phyloP scores from a whole-genome alignment of 2,797 vertebrate species.

The Aeoliscus strigatus region DNA sequence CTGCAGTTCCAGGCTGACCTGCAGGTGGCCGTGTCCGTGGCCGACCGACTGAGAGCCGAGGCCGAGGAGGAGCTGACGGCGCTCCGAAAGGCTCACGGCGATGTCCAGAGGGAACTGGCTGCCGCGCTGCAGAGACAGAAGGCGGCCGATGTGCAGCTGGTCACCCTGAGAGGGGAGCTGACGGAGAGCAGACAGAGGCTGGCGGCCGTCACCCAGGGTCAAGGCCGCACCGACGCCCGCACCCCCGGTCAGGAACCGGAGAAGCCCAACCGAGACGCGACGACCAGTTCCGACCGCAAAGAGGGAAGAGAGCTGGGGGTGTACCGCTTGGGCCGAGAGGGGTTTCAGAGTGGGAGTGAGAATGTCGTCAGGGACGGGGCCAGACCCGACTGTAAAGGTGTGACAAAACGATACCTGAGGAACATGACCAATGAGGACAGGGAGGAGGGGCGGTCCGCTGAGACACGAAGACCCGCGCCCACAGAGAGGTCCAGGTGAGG shows the following conservation, averaged over 20 bases:
- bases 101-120: conserved; percentile 62
- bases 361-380: conserved; percentile 32
- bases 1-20: conserved; percentile 80
- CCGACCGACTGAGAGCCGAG: conserved; percentile 74
- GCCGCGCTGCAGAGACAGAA: conserved; percentile 59
- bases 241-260: conserved; percentile 26
- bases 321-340: conserved; percentile 32
- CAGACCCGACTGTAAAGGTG: conserved; percentile 36
- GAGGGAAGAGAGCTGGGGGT: conserved; percentile 38
- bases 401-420: conserved; percentile 61
- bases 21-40: conserved; percentile 79
- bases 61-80: conserved; percentile 70
- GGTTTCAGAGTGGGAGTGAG: conserved; percentile 32
- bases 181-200: conserved; percentile 62
- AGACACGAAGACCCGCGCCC: conserved; percentile 23
- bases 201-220: conserved; percentile 25
- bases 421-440: conserved; percentile 62
- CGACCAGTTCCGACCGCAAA: conserved; percentile 24
- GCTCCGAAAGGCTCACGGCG: conserved; percentile 49
- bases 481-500: conserved; percentile 74
- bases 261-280: conserved; percentile 15
- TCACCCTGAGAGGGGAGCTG: conserved; percentile 60
- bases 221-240: conserved; percentile 14
- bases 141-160: conserved; percentile 64
- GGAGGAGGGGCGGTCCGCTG: conserved; percentile 44